A percentile compares a stretch with the other conserved stretches of the same genome.
These are phyloP conservation scores for Plebejus argus DNA, from an alignment of 2,888 invertebrate genomes.

Conservation along the genomic window DNA sequence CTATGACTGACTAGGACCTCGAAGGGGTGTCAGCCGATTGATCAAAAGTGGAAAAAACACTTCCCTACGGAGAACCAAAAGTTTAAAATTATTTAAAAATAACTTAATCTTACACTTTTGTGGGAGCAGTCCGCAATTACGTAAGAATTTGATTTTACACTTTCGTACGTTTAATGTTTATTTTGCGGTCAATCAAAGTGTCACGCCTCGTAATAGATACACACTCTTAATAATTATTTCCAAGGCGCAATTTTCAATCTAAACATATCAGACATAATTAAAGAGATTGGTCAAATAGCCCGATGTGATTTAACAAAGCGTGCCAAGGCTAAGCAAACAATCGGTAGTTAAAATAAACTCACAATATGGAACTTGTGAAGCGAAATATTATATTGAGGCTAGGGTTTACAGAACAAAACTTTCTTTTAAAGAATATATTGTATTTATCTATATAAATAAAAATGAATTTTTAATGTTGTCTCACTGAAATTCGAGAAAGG, in stretches of 20 bases:
- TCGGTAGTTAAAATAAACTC: conserved; percentile 49
- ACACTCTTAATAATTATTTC: conserved; percentile 23
- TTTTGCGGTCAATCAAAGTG: conserved; percentile 13
- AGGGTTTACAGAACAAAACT: not conserved
- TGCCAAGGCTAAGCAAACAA: conserved; percentile 49
- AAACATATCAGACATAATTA: conserved; percentile 34
- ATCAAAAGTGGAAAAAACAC: not conserved
- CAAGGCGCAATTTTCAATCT: conserved; percentile 31
- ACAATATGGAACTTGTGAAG: conserved; percentile 42
- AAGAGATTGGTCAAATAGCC: conserved; percentile 27
- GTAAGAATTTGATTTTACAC: not conserved
- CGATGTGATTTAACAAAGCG: conserved; percentile 32
- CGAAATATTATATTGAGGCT: conserved; percentile 19
- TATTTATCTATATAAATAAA: not conserved
- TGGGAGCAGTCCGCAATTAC: not conserved
- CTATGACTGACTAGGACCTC: not conserved
- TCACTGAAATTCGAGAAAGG: no score
- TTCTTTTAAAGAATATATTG: not conserved
- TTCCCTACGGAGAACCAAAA: no score
- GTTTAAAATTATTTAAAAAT: no score
- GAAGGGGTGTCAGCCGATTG: not conserved
- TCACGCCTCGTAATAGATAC: conserved; percentile 4
- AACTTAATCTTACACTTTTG: not conserved
- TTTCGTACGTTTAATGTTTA: not conserved
- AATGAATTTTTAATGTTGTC: no score